Conservation (phyloP, 2,888 invertebrate genomes). For the Chrysotoxum bicinctum region DNA sequence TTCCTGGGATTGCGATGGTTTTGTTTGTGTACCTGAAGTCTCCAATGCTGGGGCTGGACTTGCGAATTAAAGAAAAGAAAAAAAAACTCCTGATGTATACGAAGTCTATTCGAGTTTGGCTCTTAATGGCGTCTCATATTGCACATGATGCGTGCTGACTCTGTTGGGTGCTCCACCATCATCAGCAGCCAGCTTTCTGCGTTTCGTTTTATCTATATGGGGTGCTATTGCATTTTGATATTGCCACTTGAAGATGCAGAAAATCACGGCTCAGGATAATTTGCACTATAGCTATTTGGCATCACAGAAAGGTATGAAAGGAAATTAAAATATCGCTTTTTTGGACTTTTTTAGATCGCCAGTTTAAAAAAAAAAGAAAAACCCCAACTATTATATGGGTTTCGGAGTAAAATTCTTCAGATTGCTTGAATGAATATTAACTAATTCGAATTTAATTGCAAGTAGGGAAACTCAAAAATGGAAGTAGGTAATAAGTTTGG, state of each 20-base stretch:
- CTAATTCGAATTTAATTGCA: constrained; percentile 11
- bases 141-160: constrained; percentile 51
- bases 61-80: neutral
- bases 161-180: constrained; percentile 18
- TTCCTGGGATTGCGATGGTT: constrained; percentile 68
- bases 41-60: neutral
- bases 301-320: neutral
- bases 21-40: neutral
- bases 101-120: constrained; percentile 18
- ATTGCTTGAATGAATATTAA: constrained; percentile 10
- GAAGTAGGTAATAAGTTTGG: neutral
- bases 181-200: neutral
- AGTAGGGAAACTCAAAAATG: neutral
- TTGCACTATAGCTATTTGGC: neutral
- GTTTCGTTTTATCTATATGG: constrained; percentile 12
- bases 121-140: constrained; percentile 72
- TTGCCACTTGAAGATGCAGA: constrained; percentile 46
- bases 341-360: constrained; percentile 12
- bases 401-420: neutral
- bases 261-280: constrained; percentile 51
- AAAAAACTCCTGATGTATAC: neutral
- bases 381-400: neutral
- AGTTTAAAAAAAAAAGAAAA: neutral
- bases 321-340: constrained; percentile 37
- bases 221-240: constrained; percentile 25